phyloP scores from a whole-genome alignment of 2,888 invertebrate genomes.

The Gerris lacustris region DNA sequence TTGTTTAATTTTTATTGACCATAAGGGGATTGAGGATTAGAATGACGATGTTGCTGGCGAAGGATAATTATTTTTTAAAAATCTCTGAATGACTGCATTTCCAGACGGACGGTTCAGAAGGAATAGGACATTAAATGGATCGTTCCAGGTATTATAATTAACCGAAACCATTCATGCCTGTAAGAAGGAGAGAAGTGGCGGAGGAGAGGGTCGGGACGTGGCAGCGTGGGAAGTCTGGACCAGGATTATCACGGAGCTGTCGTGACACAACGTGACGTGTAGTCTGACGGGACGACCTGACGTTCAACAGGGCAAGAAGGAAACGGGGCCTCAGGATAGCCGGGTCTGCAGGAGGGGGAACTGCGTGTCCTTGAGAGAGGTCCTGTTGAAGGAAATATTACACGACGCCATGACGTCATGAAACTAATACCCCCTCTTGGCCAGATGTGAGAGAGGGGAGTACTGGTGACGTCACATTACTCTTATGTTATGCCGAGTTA shows the following conservation, averaged over 20 bases:
- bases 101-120: neutral
- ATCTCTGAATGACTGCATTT: too few relatives aligned
- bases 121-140: neutral
- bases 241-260: neutral
- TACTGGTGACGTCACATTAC: too few relatives aligned
- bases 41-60: too few relatives aligned
- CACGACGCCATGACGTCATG: neutral
- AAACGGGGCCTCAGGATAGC: neutral
- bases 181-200: neutral
- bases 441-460: too few relatives aligned
- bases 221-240: neutral
- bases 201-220: neutral
- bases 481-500: too few relatives aligned
- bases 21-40: too few relatives aligned
- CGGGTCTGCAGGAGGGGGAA: neutral
- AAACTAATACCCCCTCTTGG: too few relatives aligned
- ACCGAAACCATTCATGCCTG: neutral
- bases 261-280: neutral
- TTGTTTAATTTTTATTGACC: too few relatives aligned
- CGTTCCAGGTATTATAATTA: neutral
- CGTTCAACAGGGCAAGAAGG: neutral
- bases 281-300: neutral
- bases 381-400: slow-evolving; percentile 4
- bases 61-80: too few relatives aligned
- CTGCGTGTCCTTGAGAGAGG: neutral